A percentile compares a stretch with the other conserved stretches of the same genome.
These are phyloP conservation scores for Erannis defoliaria DNA, from an alignment of 2,888 invertebrate genomes.

Conservation along the genomic window DNA sequence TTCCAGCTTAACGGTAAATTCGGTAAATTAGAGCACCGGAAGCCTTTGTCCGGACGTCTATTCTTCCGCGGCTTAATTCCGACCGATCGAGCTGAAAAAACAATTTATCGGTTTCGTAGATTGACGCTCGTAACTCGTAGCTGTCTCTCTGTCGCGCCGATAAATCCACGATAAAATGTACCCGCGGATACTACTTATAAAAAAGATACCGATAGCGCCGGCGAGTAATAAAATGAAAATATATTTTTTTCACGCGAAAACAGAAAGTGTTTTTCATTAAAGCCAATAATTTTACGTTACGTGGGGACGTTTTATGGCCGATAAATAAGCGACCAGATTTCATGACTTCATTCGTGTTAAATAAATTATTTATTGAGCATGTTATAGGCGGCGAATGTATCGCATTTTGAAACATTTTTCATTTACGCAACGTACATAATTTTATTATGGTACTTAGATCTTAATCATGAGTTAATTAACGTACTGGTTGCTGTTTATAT, in stretches of 20 bases:
- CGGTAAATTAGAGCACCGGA: conserved; percentile 45
- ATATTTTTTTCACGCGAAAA: conserved; percentile 25
- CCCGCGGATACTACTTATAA: conserved; percentile 36
- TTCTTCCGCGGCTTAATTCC: conserved; percentile 44
- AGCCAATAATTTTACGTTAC: conserved; percentile 38
- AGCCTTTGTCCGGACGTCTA: conserved; percentile 46
- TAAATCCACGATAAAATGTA: conserved; percentile 46
- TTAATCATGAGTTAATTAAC: conserved; percentile 19
- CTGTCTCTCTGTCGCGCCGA: conserved; percentile 47
- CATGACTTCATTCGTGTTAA: conserved; percentile 35
- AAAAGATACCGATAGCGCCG: conserved; percentile 36
- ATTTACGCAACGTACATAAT: conserved; percentile 8
- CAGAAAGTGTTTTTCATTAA: conserved; percentile 37
- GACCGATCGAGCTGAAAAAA: conserved; percentile 48
- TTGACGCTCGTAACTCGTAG: conserved; percentile 50
- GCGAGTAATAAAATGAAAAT: conserved; percentile 37
- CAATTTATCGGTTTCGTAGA: conserved; percentile 51
- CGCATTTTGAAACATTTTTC: conserved; percentile 13
- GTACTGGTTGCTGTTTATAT: conserved; percentile 10
- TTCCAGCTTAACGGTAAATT: conserved; percentile 46
- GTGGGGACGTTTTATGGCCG: conserved; percentile 37
- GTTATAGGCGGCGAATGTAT: conserved; percentile 14
- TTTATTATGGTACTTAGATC: conserved; percentile 12
- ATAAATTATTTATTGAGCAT: conserved; percentile 29
- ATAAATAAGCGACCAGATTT: conserved; percentile 39